A percentile compares a stretch with the other conserved stretches of the same genome.
phyloP scores from a whole-genome alignment of 1,140 invertebrate genomes.

The Euschistus heros region DNA sequence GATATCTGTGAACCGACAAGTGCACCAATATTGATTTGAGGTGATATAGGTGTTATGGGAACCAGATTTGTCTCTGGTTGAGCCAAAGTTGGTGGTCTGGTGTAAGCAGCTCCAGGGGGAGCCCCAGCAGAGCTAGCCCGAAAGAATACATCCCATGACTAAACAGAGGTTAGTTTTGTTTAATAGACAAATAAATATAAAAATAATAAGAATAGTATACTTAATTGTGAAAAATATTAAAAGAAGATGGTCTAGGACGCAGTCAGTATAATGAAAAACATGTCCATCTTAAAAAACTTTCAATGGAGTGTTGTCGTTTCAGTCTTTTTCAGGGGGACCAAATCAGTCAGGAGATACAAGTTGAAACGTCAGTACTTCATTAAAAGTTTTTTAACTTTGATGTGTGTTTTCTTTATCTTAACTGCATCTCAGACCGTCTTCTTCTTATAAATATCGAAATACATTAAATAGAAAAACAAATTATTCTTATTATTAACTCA shows the following conservation, averaged over 20 bases:
- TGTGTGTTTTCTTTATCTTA: too few species aligned
- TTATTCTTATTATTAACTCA: too few species aligned
- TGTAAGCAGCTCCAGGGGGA: slow-evolving; percentile 72
- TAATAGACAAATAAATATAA: not conserved
- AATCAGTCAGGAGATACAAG: too few species aligned
- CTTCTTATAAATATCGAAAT: too few species aligned
- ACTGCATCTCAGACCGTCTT: too few species aligned
- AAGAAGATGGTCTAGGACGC: not conserved
- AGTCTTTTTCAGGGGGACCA: too few species aligned
- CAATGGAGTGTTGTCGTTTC: too few species aligned
- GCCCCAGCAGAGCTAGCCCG: slow-evolving; percentile 71
- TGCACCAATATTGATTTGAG: slow-evolving; percentile 36
- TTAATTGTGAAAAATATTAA: not conserved
- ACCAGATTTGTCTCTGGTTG: slow-evolving; percentile 60
- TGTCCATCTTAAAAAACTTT: too few species aligned
- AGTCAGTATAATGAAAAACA: too few species aligned
- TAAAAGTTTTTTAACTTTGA: too few species aligned
- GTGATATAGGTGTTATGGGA: slow-evolving; percentile 53
- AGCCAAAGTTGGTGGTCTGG: slow-evolving; percentile 69
- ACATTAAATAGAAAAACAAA: too few species aligned
- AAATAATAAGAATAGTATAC: not conserved
- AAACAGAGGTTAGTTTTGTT: slow-evolving; percentile 30
- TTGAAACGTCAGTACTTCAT: too few species aligned
- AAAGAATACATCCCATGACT: slow-evolving; percentile 99
- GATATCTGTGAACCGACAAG: slow-evolving; percentile 49